A percentile compares a stretch with the other conserved stretches of the same genome.
Evolutionary conservation across 2,888 invertebrate species (phyloP).

Genomic region (Stictocephala bisonia): DNA sequence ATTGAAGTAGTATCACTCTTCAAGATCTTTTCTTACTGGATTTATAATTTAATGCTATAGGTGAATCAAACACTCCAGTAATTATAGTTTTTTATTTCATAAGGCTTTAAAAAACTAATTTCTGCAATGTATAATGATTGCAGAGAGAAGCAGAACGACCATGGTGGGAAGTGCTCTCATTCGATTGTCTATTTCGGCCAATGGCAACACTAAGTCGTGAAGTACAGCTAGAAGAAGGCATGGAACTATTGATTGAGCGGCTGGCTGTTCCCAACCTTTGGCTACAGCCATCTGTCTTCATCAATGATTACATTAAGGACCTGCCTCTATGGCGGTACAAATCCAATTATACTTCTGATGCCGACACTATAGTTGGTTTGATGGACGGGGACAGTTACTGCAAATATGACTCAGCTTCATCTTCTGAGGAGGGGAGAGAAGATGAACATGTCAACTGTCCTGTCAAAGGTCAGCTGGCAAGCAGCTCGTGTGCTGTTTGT

Average conservation of each 20-base stretch:
- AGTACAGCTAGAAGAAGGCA: conserved; percentile 62
- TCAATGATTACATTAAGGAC: conserved; percentile 66
- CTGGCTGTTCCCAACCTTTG: conserved; percentile 65
- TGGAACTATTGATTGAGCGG: conserved; percentile 64
- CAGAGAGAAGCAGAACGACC: conserved; percentile 52
- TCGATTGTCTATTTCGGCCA: conserved; percentile 63
- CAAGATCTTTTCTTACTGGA: too few species aligned
- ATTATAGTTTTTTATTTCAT: too few species aligned
- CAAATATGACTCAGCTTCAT: not conserved
- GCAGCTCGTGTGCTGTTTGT: conserved; percentile 66
- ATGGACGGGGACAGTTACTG: conserved; percentile 51
- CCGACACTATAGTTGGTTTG: conserved; percentile 46
- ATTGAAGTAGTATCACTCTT: too few species aligned
- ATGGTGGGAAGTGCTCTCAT: conserved; percentile 64
- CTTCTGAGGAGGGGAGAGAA: conserved; percentile 20
- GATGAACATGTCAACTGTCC: conserved; percentile 5
- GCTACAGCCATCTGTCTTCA: conserved; percentile 64
- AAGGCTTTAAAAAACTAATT: too few species aligned
- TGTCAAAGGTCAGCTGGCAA: conserved; percentile 62
- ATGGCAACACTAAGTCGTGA: conserved; percentile 56
- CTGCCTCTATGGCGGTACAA: conserved; percentile 65
- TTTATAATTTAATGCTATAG: too few species aligned
- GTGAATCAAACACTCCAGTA: too few species aligned
- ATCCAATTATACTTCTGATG: conserved; percentile 14
- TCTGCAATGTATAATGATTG: too few species aligned